Evolutionary conservation across 2,113 vertebrate species (phyloP), one percentile per base, ranked within the genome.

Genomic region (Pholis gunnellus): DNA sequence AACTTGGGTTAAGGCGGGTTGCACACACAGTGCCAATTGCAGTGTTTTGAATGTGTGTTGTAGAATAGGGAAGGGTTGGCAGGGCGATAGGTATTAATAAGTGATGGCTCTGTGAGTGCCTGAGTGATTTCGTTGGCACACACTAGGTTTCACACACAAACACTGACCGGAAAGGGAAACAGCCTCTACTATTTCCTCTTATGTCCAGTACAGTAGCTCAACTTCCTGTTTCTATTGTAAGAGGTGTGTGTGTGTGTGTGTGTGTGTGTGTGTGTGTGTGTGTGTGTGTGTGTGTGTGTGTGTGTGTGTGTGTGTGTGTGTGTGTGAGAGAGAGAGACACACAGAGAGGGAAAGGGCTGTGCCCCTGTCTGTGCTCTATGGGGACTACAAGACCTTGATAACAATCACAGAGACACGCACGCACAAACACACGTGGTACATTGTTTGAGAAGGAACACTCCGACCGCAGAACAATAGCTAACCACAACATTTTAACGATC

Each of bases 171-270:
- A 80, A 27, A 82, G 75, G 88, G 84, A 92, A 91, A 91, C 59
- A 13, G 75, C 59, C 72, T 85, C 66, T 64, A 88, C 81, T 78
- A 81, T 93, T 94, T 95, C 93, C 94, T 94, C 84, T 50, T 83
- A 36, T 91, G 81, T 74, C 73, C 56, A 77, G 78, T 88, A 84
- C 89, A 84, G 86, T 91, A 90, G 83, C 87, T 20, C 11, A 38
- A 69, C 77, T 93, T 95, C 94, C 93, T 92, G 84, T 90, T 89
- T 87, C 88, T 85, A 87, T 93, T 92, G 92, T 92, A 72, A 83
- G 78, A 70, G 9, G 73, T 69, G 44, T 75, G 42, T 61, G 70
- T 25, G 52, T 61, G 42, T 63, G 29, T 54, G 70, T 57, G 50
- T 57, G 64, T 44, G 52, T 46, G 68, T 72, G 40, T 72, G 74